Percentiles rank a stretch among this genome's conserved stretches.
Evolutionary conservation across 2,113 vertebrate genomes (phyloP).

Genomic region (Ginglymostoma cirratum): DNA sequence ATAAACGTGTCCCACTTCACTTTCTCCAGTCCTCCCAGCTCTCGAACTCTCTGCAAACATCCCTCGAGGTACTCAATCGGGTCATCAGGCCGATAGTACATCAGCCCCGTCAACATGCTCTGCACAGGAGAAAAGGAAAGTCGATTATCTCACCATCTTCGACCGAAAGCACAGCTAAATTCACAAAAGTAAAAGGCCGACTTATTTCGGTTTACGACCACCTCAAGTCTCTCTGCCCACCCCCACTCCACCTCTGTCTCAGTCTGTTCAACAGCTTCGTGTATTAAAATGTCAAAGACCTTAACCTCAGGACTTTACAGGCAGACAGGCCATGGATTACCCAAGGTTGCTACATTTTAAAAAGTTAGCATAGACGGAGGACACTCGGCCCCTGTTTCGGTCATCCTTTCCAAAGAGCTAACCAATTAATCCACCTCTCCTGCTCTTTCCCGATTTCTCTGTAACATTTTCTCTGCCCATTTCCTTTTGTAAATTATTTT

Average conservation of each 20-base stretch:
- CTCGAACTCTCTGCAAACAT: slow-evolving; percentile 53
- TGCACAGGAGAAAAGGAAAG: slow-evolving; percentile 29
- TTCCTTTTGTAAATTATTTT: neutral
- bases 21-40: slow-evolving; percentile 50
- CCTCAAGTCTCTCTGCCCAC: neutral
- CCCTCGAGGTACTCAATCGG: slow-evolving; percentile 52
- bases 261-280: no score
- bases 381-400: neutral
- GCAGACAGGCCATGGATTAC: neutral
- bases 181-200: neutral
- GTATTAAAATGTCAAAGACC: neutral
- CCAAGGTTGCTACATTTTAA: neutral
- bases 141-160: neutral
- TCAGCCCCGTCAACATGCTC: slow-evolving; percentile 59
- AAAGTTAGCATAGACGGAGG: no score
- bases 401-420: neutral
- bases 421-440: neutral
- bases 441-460: neutral
- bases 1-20: slow-evolving; percentile 58
- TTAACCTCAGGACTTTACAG: neutral
- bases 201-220: neutral
- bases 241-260: neutral
- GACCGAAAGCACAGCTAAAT: neutral
- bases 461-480: neutral
- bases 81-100: slow-evolving; percentile 56